phyloP scores from a whole-genome alignment of 2,113 vertebrate genomes.

The Saguinus midas region DNA sequence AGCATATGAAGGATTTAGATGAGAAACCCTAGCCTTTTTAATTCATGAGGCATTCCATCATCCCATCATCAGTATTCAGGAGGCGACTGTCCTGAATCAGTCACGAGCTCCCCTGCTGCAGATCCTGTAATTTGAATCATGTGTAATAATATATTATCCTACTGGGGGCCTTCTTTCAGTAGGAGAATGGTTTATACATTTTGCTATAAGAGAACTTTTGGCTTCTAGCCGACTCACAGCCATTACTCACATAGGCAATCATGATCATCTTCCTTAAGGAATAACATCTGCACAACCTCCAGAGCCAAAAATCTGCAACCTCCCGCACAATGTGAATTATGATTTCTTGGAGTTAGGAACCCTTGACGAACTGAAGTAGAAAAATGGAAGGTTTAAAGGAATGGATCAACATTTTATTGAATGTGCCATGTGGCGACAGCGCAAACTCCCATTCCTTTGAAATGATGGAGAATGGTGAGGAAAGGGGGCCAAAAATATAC shows the following conservation, averaged over 20 bases:
- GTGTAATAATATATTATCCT: slow-evolving; percentile 91
- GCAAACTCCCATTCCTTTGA: background rate
- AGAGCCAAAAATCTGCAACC: slow-evolving; percentile 82
- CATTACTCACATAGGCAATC: slow-evolving; percentile 88
- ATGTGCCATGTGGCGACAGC: slow-evolving; percentile 61
- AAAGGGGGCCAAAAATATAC: background rate
- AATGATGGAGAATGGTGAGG: background rate
- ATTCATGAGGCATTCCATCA: slow-evolving; percentile 86
- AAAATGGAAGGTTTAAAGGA: slow-evolving; percentile 69
- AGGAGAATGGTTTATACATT: slow-evolving; percentile 87
- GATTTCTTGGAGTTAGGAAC: slow-evolving; percentile 82
- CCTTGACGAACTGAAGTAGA: slow-evolving; percentile 76
- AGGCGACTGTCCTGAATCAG: slow-evolving; percentile 84
- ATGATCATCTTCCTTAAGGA: slow-evolving; percentile 86
- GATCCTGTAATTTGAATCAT: slow-evolving; percentile 90
- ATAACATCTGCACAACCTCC: slow-evolving; percentile 87
- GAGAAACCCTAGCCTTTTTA: slow-evolving; percentile 82
- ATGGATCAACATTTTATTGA: slow-evolving; percentile 71
- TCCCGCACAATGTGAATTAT: slow-evolving; percentile 81
- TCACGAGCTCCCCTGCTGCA: slow-evolving; percentile 87
- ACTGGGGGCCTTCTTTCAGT: slow-evolving; percentile 87
- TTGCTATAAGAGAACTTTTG: slow-evolving; percentile 86
- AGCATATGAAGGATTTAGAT: slow-evolving; percentile 80
- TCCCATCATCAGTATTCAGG: slow-evolving; percentile 89
- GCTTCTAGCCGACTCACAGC: slow-evolving; percentile 81